phyloP scores from a whole-genome alignment of 2,113 vertebrate genomes.

The Myotis lucifugus region DNA sequence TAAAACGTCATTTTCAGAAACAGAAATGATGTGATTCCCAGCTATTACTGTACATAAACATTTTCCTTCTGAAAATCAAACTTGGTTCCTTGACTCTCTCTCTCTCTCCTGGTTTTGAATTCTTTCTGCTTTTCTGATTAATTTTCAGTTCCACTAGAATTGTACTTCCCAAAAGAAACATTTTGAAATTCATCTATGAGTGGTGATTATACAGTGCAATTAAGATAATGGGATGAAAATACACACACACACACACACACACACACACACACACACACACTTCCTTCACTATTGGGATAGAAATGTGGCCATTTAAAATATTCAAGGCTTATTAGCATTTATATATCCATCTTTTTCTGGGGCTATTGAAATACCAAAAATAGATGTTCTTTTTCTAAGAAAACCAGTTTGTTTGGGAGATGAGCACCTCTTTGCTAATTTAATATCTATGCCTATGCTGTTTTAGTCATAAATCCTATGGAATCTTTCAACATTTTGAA shows the following conservation, averaged over 20 bases:
- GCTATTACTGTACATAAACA: neutral
- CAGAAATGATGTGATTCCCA: neutral
- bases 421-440: slow-evolving; percentile 12
- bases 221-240: neutral
- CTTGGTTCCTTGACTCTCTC: slow-evolving; percentile 6
- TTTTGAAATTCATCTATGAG: neutral
- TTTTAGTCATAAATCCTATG: slow-evolving; percentile 13
- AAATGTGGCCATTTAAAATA: slow-evolving; percentile 38
- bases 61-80: slow-evolving; percentile 44
- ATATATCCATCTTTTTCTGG: neutral
- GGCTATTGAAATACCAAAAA: slow-evolving; percentile 32
- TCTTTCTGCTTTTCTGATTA: neutral
- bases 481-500: neutral
- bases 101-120: slow-evolving; percentile 6
- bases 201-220: neutral
- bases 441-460: neutral
- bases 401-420: neutral
- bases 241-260: neutral
- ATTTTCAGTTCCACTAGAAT: neutral
- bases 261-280: too few relatives aligned
- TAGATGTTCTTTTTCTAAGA: slow-evolving; percentile 44
- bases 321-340: neutral
- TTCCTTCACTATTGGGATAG: neutral
- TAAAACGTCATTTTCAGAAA: slow-evolving; percentile 59
- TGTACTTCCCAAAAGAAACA: neutral